phyloP scores from a whole-genome alignment of 2,113 vertebrate genomes.

The Suricata suricatta region DNA sequence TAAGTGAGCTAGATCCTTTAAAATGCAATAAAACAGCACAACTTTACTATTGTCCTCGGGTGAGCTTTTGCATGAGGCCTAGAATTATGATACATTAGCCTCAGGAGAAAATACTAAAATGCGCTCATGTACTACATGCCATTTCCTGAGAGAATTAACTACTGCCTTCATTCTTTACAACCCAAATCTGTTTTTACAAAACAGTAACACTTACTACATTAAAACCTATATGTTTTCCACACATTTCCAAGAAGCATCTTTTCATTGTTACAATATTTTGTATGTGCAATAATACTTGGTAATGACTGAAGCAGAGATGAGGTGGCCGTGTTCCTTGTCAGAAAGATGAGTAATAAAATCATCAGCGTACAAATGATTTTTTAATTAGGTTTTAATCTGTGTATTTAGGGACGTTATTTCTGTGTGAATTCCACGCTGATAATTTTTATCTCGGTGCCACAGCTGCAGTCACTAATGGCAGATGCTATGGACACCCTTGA shows the following conservation, averaged over 20 bases:
- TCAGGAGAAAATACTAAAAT: constrained; percentile 83
- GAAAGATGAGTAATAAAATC: constrained; percentile 92
- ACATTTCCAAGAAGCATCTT: constrained; percentile 77
- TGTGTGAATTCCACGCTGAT: constrained; percentile 88
- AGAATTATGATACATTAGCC: constrained; percentile 85
- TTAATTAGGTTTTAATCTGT: constrained; percentile 94
- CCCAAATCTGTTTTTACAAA: constrained; percentile 78
- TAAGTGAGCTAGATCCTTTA: constrained; percentile 80
- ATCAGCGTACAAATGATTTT: constrained; percentile 92
- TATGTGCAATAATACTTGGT: constrained; percentile 74
- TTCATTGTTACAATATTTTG: constrained; percentile 78
- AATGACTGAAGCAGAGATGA: constrained; percentile 81
- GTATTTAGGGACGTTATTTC: constrained; percentile 92
- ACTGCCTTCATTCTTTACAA: constrained; percentile 80
- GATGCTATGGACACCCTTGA: constrained; percentile 91
- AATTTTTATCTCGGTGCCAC: constrained; percentile 90
- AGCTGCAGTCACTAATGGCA: constrained; percentile 92
- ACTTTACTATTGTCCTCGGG: constrained; percentile 81
- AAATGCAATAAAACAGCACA: constrained; percentile 81
- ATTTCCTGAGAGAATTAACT: constrained; percentile 80
- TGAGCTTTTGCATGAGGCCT: constrained; percentile 82
- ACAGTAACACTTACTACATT: constrained; percentile 79
- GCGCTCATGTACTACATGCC: constrained; percentile 76
- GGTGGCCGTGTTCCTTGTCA: constrained; percentile 82
- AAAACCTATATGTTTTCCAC: constrained; percentile 79